Conservation (phyloP, 1,140 invertebrate genomes). For the Zaprionus inermis region DNA sequence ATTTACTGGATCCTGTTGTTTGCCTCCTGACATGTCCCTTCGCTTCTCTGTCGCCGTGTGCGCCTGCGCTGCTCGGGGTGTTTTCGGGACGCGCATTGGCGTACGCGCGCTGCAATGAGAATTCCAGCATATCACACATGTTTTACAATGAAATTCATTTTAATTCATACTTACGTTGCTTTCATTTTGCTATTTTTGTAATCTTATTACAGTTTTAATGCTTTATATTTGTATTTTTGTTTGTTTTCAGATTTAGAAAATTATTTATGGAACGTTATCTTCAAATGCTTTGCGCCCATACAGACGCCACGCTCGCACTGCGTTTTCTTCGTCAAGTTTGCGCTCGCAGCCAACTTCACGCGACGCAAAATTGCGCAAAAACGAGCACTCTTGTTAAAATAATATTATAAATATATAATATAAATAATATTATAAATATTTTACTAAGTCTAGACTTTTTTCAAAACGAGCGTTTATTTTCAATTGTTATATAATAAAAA, state of each 20-base stretch:
- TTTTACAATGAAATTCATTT: background rate
- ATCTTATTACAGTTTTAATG: constrained; percentile 8
- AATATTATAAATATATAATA: too few species aligned
- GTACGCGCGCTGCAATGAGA: constrained; percentile 69
- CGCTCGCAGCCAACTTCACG: constrained; percentile 30
- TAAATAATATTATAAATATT: too few species aligned
- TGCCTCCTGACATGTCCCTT: constrained; percentile 43
- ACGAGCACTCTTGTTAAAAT: background rate
- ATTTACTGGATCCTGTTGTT: constrained; percentile 87
- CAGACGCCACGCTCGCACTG: constrained; percentile 64
- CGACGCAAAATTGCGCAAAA: constrained; percentile 6
- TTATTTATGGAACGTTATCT: constrained; percentile 51
- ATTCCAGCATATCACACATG: background rate
- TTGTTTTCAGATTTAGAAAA: background rate
- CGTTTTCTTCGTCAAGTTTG: constrained; percentile 11
- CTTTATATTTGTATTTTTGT: background rate
- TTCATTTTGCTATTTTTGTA: constrained; percentile 54
- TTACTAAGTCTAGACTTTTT: background rate
- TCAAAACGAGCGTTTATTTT: background rate
- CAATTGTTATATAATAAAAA: too few species aligned
- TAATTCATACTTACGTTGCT: constrained; percentile 55
- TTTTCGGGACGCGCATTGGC: constrained; percentile 72
- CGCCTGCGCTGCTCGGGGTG: constrained; percentile 40
- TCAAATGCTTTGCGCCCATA: constrained; percentile 67
- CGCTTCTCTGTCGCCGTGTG: constrained; percentile 43